Conservation (phyloP, 2,113 vertebrate genomes). For the Pygoscelis adeliae region DNA sequence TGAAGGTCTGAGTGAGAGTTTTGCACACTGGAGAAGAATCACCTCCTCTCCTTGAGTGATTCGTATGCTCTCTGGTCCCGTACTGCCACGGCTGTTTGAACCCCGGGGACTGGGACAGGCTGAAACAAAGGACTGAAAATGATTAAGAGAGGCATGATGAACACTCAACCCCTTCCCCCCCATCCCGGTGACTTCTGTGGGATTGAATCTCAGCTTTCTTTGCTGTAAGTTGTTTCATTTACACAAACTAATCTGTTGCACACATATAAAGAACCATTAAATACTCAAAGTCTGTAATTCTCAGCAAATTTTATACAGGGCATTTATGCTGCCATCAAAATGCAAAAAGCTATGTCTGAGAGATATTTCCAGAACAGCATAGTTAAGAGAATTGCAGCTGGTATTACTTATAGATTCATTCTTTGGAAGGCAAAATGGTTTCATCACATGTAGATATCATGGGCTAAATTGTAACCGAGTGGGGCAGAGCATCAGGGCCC, state of each 20-base stretch:
- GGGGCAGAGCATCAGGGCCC: not conserved
- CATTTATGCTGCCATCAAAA: not conserved
- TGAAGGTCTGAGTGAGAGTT: not conserved
- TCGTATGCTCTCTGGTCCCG: not conserved
- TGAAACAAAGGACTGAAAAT: not conserved
- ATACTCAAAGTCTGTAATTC: not conserved
- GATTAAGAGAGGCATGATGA: not conserved
- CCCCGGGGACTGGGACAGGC: not conserved
- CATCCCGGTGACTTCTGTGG: rapidly evolving
- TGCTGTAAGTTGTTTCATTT: not conserved
- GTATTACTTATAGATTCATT: not conserved
- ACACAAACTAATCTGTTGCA: not conserved
- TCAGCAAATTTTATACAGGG: not conserved
- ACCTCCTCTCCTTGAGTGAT: not conserved
- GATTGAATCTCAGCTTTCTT: not conserved
- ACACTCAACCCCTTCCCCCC: not conserved
- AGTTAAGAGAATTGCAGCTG: not conserved
- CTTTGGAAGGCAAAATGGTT: not conserved
- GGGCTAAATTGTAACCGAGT: not conserved
- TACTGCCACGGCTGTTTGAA: not conserved
- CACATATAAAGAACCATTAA: not conserved
- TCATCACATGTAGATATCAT: not conserved
- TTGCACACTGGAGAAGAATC: not conserved
- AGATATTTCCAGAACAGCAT: not conserved
- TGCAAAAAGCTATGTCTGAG: not conserved